Percentiles rank a stretch among this genome's conserved stretches.
These are phyloP conservation scores for Pollimyrus isidori DNA, from an alignment of 2,113 vertebrate genomes.

Conservation along the genomic window DNA sequence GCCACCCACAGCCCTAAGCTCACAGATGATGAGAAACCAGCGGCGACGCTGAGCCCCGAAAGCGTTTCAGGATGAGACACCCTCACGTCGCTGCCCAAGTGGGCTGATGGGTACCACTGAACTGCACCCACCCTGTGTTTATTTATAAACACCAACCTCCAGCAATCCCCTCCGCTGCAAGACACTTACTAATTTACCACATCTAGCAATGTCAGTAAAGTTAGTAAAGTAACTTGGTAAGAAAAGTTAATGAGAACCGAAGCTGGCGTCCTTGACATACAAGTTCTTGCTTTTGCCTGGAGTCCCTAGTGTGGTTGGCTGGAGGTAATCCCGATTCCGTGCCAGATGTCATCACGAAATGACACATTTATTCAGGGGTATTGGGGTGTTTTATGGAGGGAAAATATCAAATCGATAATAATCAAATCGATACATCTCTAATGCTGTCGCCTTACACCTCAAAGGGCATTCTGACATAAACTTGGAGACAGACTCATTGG, in stretches of 20 bases:
- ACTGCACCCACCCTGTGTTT: not conserved
- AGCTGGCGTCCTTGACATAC: not conserved
- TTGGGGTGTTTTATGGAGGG: conserved; percentile 17
- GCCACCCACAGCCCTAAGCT: not conserved
- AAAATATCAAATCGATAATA: not conserved
- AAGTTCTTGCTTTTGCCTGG: not conserved
- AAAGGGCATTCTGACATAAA: too few relatives aligned
- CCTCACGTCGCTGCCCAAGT: not conserved
- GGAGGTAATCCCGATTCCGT: too few relatives aligned
- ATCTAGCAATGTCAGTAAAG: not conserved
- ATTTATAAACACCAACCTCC: not conserved
- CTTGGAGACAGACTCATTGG: too few relatives aligned
- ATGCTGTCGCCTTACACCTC: too few relatives aligned
- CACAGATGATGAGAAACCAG: not conserved
- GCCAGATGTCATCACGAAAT: not conserved
- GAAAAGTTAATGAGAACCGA: not conserved
- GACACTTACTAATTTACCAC: not conserved
- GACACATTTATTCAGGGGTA: conserved; percentile 54
- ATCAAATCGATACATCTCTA: not conserved
- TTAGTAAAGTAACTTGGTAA: not conserved
- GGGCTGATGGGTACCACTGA: not conserved
- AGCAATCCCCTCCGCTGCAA: not conserved
- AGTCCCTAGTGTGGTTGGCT: not conserved
- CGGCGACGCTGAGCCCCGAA: not conserved
- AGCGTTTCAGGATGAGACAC: not conserved